Base-by-base conservation (phyloP, 2,113 vertebrate species). In the Noctilio leporinus region DNA sequence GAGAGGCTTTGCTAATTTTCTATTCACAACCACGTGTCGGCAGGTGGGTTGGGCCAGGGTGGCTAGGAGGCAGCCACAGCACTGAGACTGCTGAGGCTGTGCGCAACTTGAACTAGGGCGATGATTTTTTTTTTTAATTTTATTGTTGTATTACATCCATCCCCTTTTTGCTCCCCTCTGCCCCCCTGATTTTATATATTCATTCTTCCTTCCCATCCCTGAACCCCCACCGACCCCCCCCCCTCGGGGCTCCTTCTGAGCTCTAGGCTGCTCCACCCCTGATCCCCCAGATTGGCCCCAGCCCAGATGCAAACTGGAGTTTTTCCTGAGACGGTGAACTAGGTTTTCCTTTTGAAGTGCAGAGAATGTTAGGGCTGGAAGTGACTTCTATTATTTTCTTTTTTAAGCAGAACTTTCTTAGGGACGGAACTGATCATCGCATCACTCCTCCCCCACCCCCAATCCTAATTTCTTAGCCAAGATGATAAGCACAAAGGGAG, bases 1-100 rank as follows among this genome's bases (percentile, higher is more conserved):
- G 9, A 0, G 9, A 5, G 10, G 80, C 64, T 33, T 45, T 16
- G 16, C 30, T 10, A 0, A 24, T 30, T 33, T 64, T 40, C 2
- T 38, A 35, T 77, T 10, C 1, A 49, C 80, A 33, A 65, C 57
- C 14, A 3, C 3, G 43, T 47, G 85, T 47, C 69, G 10, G 75
- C 84, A 38, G 91, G 85, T 88, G 76, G 85, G 47, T 4, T 75
- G 86, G 38, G 38, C 5, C 57, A 3, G 9, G 30, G 49, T 43
- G 43, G 51, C 75, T 30, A 83, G 2, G 9, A 38, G n/a, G 87
- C 57, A 33, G 30, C 72, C 11, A 14, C 76, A 24, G 17, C 51
- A 2, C 53, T 0, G 26, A 80, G 77, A 47, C 59, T 70, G 86
- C 43, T 12, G 78, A 89, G 59, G 35, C 78, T 26, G 82, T 1